Percentiles rank a stretch among this genome's conserved stretches.
phyloP scores from a whole-genome alignment of 1,140 invertebrate species.

The Chelonus insularis region DNA sequence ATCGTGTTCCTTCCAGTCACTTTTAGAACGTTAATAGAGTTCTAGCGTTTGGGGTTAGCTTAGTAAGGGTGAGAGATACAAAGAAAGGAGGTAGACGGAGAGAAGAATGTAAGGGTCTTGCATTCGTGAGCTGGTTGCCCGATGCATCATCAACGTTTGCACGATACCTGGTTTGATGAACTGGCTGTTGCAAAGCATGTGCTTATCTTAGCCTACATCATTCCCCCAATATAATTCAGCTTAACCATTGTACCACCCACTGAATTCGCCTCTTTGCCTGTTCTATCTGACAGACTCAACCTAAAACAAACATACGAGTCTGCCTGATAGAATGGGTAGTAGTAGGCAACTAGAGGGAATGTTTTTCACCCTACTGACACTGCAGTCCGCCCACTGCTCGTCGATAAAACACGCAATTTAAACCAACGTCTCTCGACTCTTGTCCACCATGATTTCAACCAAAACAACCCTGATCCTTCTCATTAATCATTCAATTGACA shows the following conservation, averaged over 20 bases:
- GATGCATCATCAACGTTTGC: constrained; percentile 27
- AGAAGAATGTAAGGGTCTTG: constrained; percentile 1
- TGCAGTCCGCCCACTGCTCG: constrained; percentile 20
- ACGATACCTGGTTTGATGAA: constrained; percentile 23
- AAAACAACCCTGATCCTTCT: constrained; percentile 10
- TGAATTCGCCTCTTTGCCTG: background rate
- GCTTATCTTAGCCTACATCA: constrained; percentile 31
- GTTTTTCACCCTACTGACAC: constrained; percentile 24
- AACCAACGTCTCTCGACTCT: constrained; percentile 9
- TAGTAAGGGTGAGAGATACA: background rate
- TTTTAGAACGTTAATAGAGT: constrained; percentile 39
- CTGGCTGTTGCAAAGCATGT: constrained; percentile 26
- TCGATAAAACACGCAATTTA: constrained; percentile 26
- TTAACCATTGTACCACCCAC: constrained; percentile 20
- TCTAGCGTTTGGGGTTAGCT: constrained; percentile 4
- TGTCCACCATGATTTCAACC: constrained; percentile 16
- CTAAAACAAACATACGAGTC: constrained; percentile 26
- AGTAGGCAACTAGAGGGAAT: background rate
- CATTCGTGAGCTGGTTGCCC: constrained; percentile 15
- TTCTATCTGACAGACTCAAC: constrained; percentile 18
- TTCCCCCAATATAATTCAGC: constrained; percentile 26
- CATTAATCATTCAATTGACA: constrained; percentile 18
- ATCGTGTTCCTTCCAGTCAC: constrained; percentile 17
- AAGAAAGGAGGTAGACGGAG: background rate
- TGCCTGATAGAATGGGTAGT: background rate